Evolutionary conservation across 2,888 invertebrate species (phyloP).

Genomic region (Seladonia tumulorum): DNA sequence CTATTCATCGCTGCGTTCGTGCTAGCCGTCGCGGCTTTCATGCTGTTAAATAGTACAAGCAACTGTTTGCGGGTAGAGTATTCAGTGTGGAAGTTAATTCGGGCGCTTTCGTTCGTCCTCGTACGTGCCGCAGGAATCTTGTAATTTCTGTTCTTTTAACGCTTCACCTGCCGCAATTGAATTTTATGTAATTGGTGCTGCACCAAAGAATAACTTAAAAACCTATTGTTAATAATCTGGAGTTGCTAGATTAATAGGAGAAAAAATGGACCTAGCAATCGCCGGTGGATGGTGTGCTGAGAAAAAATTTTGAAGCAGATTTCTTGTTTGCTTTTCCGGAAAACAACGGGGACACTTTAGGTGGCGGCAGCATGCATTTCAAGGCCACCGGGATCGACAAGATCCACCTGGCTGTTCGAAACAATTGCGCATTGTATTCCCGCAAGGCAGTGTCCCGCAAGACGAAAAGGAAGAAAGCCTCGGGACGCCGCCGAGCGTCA

Average conservation of each 20-base stretch:
- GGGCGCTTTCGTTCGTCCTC: neutral
- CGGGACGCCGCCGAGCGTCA: neutral
- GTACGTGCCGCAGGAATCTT: neutral
- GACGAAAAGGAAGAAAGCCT: slow-evolving; percentile 9
- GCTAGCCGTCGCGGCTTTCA: neutral
- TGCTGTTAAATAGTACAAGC: neutral
- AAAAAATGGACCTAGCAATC: too few relatives aligned
- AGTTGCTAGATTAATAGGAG: too few relatives aligned
- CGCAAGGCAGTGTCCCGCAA: neutral
- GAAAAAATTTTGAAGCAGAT: too few relatives aligned
- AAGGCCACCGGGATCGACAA: neutral
- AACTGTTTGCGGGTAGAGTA: neutral
- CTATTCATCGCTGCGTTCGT: neutral
- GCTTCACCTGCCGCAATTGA: too few relatives aligned
- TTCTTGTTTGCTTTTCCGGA: neutral
- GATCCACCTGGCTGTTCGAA: neutral
- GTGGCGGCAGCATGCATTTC: neutral
- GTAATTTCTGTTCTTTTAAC: too few relatives aligned
- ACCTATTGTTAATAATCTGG: too few relatives aligned
- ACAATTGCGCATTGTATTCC: neutral
- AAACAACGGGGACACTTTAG: neutral
- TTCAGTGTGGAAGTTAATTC: neutral
- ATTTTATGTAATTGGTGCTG: too few relatives aligned
- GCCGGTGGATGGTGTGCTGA: too few relatives aligned
- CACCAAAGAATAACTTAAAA: too few relatives aligned